A percentile compares a stretch with the other conserved stretches of the same genome.
Conservation (phyloP, 2,888 invertebrate genomes). For the Automeris io region DNA sequence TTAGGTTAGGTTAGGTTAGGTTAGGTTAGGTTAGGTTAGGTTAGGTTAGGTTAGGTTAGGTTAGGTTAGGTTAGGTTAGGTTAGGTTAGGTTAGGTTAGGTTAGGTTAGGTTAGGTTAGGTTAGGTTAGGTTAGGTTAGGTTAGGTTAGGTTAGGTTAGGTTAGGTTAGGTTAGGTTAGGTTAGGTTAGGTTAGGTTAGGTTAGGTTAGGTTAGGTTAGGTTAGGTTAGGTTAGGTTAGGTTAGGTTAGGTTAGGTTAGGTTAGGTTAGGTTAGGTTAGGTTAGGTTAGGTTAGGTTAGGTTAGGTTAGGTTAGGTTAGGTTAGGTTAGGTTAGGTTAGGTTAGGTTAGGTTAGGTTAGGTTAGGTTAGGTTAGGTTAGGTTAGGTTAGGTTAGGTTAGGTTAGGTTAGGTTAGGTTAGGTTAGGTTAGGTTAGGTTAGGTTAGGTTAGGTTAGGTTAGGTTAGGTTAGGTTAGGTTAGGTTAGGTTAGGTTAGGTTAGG, state of each 20-base stretch:
- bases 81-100: conserved; percentile 12
- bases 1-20: conserved; percentile 12
- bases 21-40: conserved; percentile 11
- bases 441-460: conserved; percentile 16
- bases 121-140: conserved; percentile 13
- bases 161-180: conserved; percentile 5
- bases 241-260: conserved; percentile 13
- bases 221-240: conserved; percentile 12
- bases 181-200: conserved; percentile 10
- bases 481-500: conserved; percentile 15
- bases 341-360: conserved; percentile 12
- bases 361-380: conserved; percentile 12
- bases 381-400: conserved; percentile 16
- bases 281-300: conserved; percentile 12
- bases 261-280: conserved; percentile 13
- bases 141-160: conserved; percentile 7
- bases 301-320: conserved; percentile 13
- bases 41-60: conserved; percentile 13
- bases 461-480: conserved; percentile 16
- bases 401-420: conserved; percentile 17
- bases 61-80: conserved; percentile 13
- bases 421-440: conserved; percentile 16
- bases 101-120: conserved; percentile 12
- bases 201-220: conserved; percentile 12
- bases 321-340: conserved; percentile 13